Conservation (phyloP, 2,888 invertebrate species). For the Melanostoma mellinum region DNA sequence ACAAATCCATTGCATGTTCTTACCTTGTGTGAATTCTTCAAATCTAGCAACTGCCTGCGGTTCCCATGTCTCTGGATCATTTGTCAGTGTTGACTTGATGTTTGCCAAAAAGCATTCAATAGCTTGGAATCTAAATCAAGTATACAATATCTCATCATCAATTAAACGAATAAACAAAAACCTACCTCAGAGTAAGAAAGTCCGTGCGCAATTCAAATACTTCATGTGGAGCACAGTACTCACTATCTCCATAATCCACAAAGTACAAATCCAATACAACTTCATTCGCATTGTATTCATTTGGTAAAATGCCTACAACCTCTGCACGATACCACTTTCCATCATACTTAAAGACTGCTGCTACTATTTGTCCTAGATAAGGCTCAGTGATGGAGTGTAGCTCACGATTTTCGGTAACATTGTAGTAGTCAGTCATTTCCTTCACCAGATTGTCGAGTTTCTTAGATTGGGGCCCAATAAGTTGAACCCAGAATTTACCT, state of each 20-base stretch:
- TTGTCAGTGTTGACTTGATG: constrained; percentile 84
- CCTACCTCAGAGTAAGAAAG: constrained; percentile 81
- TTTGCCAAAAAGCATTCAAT: constrained; percentile 93
- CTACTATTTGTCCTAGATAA: constrained; percentile 90
- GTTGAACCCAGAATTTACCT: constrained; percentile 92
- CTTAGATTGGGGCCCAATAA: constrained; percentile 88
- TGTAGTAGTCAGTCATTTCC: constrained; percentile 92
- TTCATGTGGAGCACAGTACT: constrained; percentile 86
- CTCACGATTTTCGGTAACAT: constrained; percentile 85
- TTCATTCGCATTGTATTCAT: constrained; percentile 85
- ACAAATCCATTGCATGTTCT: constrained; percentile 28
- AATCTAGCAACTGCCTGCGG: constrained; percentile 86
- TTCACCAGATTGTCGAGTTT: constrained; percentile 90
- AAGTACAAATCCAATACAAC: constrained; percentile 88
- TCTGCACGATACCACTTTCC: constrained; percentile 88
- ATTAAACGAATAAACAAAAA: neutral
- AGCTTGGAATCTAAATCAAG: constrained; percentile 85
- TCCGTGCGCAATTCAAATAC: constrained; percentile 90
- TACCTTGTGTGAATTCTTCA: constrained; percentile 87
- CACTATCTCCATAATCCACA: constrained; percentile 94
- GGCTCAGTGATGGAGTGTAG: constrained; percentile 85
- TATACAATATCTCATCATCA: neutral
- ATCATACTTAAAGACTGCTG: constrained; percentile 91
- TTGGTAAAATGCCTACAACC: constrained; percentile 86
- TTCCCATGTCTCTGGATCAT: constrained; percentile 84